phyloP scores from a whole-genome alignment of 2,888 invertebrate genomes.

The Colletes collaris region DNA sequence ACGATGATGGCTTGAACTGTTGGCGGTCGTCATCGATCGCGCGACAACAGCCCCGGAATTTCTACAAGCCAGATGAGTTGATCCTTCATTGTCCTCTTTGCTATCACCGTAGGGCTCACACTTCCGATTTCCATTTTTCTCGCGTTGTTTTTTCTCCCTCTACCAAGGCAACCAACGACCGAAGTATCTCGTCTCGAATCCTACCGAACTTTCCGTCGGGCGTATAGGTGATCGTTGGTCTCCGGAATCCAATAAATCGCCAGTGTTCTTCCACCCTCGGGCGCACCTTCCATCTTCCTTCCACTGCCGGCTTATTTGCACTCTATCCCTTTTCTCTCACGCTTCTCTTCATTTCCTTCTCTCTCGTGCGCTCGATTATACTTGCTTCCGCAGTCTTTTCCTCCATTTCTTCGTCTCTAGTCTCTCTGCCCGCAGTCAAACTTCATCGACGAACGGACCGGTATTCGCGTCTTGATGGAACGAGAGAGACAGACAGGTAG shows the following conservation, averaged over 20 bases:
- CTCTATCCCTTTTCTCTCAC: background rate
- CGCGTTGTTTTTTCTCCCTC: background rate
- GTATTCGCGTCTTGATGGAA: slow-evolving; percentile 25
- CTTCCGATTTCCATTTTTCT: slow-evolving; percentile 5
- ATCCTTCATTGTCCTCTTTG: slow-evolving; percentile 34
- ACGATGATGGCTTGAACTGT: background rate
- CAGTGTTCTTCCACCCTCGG: slow-evolving; percentile 46
- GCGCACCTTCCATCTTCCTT: slow-evolving; percentile 31
- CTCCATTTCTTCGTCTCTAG: slow-evolving; percentile 16
- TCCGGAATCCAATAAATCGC: slow-evolving; percentile 64
- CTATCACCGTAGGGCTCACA: slow-evolving; percentile 4
- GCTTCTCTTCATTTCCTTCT: slow-evolving; percentile 1
- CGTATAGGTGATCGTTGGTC: slow-evolving; percentile 53
- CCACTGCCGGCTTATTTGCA: slow-evolving; percentile 32
- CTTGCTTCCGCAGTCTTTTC: background rate
- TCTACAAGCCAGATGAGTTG: slow-evolving; percentile 19
- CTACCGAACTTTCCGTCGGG: slow-evolving; percentile 38
- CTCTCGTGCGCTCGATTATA: background rate
- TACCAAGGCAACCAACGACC: slow-evolving; percentile 15
- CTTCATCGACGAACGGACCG: slow-evolving; percentile 32
- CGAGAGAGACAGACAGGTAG: background rate
- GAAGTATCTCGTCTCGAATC: slow-evolving; percentile 53
- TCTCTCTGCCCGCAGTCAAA: slow-evolving; percentile 15
- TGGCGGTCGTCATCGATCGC: slow-evolving; percentile 14
- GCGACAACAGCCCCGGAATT: slow-evolving; percentile 7